These are phyloP conservation scores for Saimiri boliviensis DNA, from an alignment of 2,113 vertebrate genomes.

Conservation along the genomic window DNA sequence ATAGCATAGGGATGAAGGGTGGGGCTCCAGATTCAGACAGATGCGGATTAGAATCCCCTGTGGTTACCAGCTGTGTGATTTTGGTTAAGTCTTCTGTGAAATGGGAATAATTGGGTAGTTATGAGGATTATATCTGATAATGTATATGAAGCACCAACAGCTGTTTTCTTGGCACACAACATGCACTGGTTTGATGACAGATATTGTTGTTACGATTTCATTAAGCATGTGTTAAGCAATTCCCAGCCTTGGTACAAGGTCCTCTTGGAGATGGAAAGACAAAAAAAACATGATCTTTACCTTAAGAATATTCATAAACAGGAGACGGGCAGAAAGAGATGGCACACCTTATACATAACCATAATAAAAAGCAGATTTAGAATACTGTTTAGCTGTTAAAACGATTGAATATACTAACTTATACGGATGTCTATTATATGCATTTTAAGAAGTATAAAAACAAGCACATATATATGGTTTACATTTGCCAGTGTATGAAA, in stretches of 20 bases:
- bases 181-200: background rate
- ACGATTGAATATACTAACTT: background rate
- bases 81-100: slow-evolving; percentile 22
- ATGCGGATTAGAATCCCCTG: background rate
- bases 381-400: background rate
- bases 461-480: background rate
- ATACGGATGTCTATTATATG: background rate
- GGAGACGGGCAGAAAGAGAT: background rate
- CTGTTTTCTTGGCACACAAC: background rate
- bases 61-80: background rate
- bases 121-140: background rate
- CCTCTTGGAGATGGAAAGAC: background rate
- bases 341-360: background rate
- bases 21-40: background rate
- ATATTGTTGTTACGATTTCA: background rate
- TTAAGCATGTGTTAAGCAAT: slow-evolving; percentile 3
- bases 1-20: background rate
- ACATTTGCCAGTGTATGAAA: background rate
- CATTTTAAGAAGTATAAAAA: background rate
- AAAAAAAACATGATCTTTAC: background rate
- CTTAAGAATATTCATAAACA: background rate
- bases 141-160: background rate
- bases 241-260: background rate
- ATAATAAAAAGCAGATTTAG: background rate
- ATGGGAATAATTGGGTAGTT: background rate